These are phyloP conservation scores for Bujurquina vittata DNA, from an alignment of 2,113 vertebrate genomes.

Conservation along the genomic window DNA sequence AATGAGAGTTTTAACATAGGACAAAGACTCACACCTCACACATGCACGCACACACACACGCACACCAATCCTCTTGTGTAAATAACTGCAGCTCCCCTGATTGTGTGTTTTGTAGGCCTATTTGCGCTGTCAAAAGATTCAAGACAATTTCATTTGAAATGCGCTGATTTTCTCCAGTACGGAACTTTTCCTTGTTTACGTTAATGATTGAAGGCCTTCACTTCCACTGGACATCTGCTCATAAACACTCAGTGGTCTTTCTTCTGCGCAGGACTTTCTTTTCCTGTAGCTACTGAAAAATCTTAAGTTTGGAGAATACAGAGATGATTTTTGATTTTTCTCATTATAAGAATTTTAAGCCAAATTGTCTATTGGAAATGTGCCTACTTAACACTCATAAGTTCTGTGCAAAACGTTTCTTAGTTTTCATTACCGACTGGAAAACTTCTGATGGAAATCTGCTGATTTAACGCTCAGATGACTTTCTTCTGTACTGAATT, in stretches of 20 bases:
- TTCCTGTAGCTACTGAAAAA: not conserved
- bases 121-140: not conserved
- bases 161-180: not conserved
- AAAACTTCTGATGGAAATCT: not conserved
- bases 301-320: no score
- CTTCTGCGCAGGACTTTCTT: not conserved
- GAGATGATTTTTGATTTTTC: no score
- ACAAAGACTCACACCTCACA: not conserved
- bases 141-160: not conserved
- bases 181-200: no score
- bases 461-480: accelerated
- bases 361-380: not conserved
- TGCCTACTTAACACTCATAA: not conserved
- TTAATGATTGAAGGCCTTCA: accelerated
- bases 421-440: not conserved
- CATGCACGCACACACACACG: not conserved
- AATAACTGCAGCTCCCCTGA: not conserved
- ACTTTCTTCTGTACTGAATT: not conserved
- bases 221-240: not conserved
- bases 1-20: slow-evolving; percentile 32
- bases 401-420: not conserved
- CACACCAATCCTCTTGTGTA: not conserved
- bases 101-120: not conserved
- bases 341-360: not conserved
- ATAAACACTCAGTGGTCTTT: accelerated